Evolutionary conservation across 2,113 vertebrate species (phyloP).

Genomic region (Tenebrosternarchus preto): DNA sequence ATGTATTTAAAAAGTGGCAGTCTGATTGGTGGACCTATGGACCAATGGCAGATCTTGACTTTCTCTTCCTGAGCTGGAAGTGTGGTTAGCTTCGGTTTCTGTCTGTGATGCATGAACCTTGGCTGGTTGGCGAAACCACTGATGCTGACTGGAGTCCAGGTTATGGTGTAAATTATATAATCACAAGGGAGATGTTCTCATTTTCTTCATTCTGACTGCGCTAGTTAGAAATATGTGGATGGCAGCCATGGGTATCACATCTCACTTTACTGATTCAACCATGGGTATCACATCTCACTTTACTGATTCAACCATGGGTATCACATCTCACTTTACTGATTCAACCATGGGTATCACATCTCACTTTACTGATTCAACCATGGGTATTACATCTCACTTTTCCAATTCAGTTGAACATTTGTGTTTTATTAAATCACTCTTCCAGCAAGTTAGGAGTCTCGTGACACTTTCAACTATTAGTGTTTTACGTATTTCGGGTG

Average conservation of each 20-base stretch:
- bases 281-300: background rate
- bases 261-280: background rate
- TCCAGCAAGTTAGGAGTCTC: background rate
- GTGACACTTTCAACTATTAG: background rate
- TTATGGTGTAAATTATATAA: no score
- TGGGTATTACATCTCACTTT: background rate
- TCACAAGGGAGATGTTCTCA: background rate
- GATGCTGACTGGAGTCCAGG: no score
- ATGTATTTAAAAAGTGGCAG: slow-evolving; percentile 22
- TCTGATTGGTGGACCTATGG: background rate
- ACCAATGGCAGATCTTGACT: background rate
- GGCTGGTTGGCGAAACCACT: no score
- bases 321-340: slow-evolving; percentile 4
- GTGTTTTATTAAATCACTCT: background rate
- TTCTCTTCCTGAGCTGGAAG: no score
- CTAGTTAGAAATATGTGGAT: no score
- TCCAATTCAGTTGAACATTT: background rate
- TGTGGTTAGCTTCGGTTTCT: no score
- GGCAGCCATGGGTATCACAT: background rate
- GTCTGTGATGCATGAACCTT: no score
- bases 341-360: background rate
- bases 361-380: background rate
- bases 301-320: background rate
- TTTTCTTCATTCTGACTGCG: background rate
- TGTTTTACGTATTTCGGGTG: background rate